Evolutionary conservation across 1,140 invertebrate genomes (phyloP), one percentile per base, ranked within the genome.

Genomic region (Drosophila bocki): DNA sequence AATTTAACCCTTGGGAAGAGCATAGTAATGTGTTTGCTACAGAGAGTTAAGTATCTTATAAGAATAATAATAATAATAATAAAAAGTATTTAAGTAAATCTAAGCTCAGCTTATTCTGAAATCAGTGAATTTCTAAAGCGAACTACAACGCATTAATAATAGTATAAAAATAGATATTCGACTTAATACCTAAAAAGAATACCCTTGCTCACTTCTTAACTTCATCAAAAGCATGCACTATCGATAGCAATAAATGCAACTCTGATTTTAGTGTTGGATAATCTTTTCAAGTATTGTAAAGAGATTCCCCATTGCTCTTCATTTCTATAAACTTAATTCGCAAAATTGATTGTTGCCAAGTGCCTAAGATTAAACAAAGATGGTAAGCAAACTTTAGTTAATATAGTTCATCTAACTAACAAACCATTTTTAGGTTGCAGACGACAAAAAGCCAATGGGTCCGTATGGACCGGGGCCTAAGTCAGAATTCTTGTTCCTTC

Each of bases 251-350:
- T 3, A 15, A 19, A 32, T 41, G n/a, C 35, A 1, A 8, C 26
- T 19, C 60, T 63, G 6, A 12, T 13, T 15, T 3, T 13, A 58
- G 53, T 63, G 35, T n/a, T 59, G 17, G 2, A 17, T 17, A 63
- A 41, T 7, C 3, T n/a, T 12, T 1, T 7, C 0, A 26, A 35
- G 17, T 19, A 7, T 8, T 15, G 3, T 3, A n/a, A 0, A 29
- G 2, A 2, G n/a, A 15, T 19, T 29, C 1, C 5, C n/a, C 13
- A 0, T 39, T 7, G 7, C 0, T 54, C 13, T 15, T 48, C 13
- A 5, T 19, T 39, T 22, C 12, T 11, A 2, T 22, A 7, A 39
- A 13, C 53, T 56, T 26, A 9, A 13, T n/a, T 5, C 0, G 7
- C 2, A 26, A 11, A 19, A 11, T 8, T 6, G 12, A 15, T 22